These are phyloP conservation scores for Automeris io DNA, from an alignment of 2,888 invertebrate species.

Conservation along the genomic window DNA sequence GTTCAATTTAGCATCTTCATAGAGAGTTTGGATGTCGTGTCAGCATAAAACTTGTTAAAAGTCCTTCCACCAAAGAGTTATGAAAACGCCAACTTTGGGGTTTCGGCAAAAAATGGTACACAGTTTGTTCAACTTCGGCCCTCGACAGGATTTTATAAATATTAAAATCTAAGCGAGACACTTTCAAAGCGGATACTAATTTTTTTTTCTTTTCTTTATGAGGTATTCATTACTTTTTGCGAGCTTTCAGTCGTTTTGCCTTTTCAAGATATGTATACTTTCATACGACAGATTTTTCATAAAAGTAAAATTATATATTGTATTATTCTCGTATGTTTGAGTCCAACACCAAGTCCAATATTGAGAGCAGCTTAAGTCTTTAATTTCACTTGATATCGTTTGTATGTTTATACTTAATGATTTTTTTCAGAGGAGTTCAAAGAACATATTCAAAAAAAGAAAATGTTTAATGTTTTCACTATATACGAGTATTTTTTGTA, in stretches of 20 bases:
- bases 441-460: no score
- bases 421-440: no score
- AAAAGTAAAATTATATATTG: background rate
- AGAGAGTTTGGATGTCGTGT: conserved; percentile 37
- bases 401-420: no score
- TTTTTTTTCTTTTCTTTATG: conserved; percentile 38
- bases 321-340: background rate
- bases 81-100: conserved; percentile 65
- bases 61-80: conserved; percentile 59
- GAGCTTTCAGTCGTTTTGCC: conserved; percentile 17
- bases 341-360: background rate
- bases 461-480: no score
- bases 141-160: conserved; percentile 61
- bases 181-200: conserved; percentile 47
- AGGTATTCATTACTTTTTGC: conserved; percentile 35
- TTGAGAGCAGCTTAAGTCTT: no score
- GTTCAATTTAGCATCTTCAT: conserved; percentile 17
- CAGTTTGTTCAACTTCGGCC: conserved; percentile 51
- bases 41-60: conserved; percentile 63
- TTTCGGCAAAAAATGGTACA: conserved; percentile 47
- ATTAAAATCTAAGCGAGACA: conserved; percentile 56
- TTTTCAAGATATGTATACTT: conserved; percentile 2
- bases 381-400: no score
- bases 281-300: background rate
- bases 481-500: no score